Evolutionary conservation across 2,797 vertebrate genomes (phyloP).

Genomic region (Crypturellus tataupa): DNA sequence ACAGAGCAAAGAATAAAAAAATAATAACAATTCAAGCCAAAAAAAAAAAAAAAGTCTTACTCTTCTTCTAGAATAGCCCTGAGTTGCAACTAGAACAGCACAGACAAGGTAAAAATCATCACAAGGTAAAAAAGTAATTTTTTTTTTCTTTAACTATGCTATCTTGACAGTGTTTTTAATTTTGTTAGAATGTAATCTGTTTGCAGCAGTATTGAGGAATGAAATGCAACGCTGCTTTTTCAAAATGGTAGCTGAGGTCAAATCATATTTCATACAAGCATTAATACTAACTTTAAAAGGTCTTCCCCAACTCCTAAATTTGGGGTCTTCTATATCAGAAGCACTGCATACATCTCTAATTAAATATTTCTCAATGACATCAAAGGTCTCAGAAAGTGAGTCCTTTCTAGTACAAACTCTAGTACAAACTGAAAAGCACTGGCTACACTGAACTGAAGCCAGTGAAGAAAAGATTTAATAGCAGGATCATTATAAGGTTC

Average conservation of each 20-base stretch:
- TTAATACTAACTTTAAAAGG: conserved; percentile 2
- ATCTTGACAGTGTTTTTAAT: conserved; percentile 70
- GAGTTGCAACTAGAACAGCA: not conserved
- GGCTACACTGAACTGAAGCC: conserved; percentile 62
- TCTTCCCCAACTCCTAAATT: not conserved
- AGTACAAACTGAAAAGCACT: not conserved
- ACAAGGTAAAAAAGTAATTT: not conserved
- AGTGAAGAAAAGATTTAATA: conserved; percentile 69
- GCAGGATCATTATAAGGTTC: conserved; percentile 71
- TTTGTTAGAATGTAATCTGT: conserved; percentile 64
- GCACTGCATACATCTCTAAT: not conserved
- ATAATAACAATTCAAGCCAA: not conserved
- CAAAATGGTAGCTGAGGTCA: conserved; percentile 42
- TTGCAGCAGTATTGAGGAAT: conserved; percentile 4
- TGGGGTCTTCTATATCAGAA: not conserved
- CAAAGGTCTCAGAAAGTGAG: not conserved
- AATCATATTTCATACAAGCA: conserved; percentile 25
- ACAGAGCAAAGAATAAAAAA: not conserved
- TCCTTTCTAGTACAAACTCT: not conserved
- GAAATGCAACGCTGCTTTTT: conserved; percentile 2
- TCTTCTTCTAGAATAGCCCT: not conserved
- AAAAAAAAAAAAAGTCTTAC: not conserved
- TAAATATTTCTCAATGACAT: not conserved
- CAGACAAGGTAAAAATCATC: not conserved
- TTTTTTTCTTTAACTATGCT: conserved; percentile 47